Evolutionary conservation across 2,888 invertebrate species (phyloP).

Genomic region (Amphiduros pacificus): DNA sequence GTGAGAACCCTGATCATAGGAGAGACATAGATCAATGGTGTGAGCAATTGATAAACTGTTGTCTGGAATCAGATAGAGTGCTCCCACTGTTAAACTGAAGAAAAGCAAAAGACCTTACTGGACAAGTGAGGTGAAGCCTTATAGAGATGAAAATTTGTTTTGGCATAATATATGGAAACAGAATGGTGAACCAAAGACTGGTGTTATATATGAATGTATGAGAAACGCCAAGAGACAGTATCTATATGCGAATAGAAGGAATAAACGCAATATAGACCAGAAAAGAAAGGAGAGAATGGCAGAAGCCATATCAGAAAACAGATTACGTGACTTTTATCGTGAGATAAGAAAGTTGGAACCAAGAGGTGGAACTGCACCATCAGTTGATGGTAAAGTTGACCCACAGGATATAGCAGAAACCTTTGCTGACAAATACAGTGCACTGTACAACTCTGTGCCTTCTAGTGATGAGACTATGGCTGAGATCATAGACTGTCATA

Average conservation of each 20-base stretch:
- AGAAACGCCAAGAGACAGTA: neutral
- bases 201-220: neutral
- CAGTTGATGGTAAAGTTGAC: neutral
- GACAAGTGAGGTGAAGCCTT: neutral
- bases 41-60: neutral
- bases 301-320: neutral
- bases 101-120: neutral
- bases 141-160: neutral
- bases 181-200: neutral
- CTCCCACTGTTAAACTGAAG: neutral
- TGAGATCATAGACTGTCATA: neutral
- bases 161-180: neutral
- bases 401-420: neutral
- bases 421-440: neutral
- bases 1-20: neutral
- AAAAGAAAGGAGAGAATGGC: neutral
- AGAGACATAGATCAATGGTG: neutral
- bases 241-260: neutral
- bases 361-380: neutral
- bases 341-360: neutral
- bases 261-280: neutral
- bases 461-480: neutral
- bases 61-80: neutral
- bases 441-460: constrained; percentile 1
- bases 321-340: neutral